Percentiles rank a stretch among this genome's conserved stretches.
These are phyloP conservation scores for Patella depressa DNA, from an alignment of 2,888 invertebrate species.

Conservation along the genomic window DNA sequence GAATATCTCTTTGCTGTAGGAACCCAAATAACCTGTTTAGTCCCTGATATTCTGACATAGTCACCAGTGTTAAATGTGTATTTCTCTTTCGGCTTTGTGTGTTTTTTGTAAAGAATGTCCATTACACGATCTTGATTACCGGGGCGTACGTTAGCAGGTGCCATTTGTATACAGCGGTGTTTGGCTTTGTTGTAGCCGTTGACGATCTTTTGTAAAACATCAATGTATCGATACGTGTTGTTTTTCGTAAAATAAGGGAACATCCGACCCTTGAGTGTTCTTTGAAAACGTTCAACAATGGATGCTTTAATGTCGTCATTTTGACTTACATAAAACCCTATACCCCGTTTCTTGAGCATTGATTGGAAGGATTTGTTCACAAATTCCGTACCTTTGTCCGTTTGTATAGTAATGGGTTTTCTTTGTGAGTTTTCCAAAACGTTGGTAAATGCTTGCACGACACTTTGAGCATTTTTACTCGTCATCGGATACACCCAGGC, in stretches of 20 bases:
- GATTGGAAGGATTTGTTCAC: too few species aligned
- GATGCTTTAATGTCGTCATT: background rate
- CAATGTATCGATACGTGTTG: constrained; percentile 14
- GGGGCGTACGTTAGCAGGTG: constrained; percentile 30
- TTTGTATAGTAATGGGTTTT: too few species aligned
- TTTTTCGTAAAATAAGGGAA: constrained; percentile 30
- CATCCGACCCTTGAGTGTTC: constrained; percentile 40
- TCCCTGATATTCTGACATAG: background rate
- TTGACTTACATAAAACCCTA: too few species aligned
- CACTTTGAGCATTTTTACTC: too few species aligned
- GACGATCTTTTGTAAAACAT: constrained; percentile 24
- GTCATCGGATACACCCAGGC: too few species aligned
- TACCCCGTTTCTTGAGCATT: too few species aligned
- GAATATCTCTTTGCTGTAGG: background rate
- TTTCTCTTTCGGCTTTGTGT: background rate
- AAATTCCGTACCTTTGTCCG: too few species aligned
- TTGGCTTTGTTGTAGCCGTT: constrained; percentile 31
- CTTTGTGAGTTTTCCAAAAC: too few species aligned
- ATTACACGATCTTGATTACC: constrained; percentile 12
- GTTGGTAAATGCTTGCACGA: too few species aligned
- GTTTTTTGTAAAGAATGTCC: background rate
- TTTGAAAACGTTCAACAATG: constrained; percentile 15
- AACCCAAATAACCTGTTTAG: background rate
- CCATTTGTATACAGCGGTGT: constrained; percentile 30
- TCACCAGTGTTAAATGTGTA: background rate